A percentile compares a stretch with the other conserved stretches of the same genome.
Conservation (phyloP, 2,888 invertebrate species). For the Leptothorax acervorum region DNA sequence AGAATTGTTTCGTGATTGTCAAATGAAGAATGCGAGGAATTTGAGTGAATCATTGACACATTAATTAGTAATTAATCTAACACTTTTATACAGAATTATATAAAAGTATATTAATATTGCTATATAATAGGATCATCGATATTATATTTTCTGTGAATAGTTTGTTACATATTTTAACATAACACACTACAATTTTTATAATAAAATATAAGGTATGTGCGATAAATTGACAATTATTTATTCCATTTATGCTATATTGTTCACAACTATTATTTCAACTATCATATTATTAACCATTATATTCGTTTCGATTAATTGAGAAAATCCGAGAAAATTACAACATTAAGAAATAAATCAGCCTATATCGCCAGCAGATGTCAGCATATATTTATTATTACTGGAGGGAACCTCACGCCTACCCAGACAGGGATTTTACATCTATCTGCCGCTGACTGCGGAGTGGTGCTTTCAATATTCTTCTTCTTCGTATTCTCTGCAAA, state of each 20-base stretch:
- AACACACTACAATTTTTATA: not conserved
- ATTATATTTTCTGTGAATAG: not conserved
- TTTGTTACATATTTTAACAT: constrained; percentile 3
- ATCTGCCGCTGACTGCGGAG: no score
- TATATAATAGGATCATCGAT: not conserved
- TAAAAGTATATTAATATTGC: not conserved
- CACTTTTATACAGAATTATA: not conserved
- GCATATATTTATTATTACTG: no score
- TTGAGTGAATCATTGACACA: constrained; percentile 73
- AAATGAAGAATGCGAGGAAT: constrained; percentile 73
- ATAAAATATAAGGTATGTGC: constrained; percentile 2
- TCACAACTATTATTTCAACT: not conserved
- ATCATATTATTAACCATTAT: not conserved
- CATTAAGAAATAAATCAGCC: not conserved
- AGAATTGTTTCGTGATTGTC: constrained; percentile 76
- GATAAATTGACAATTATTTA: not conserved
- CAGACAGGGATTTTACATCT: no score
- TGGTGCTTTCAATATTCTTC: no score
- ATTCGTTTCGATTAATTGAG: not conserved
- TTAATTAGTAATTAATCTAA: constrained; percentile 22
- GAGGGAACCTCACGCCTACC: no score
- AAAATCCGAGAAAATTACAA: not conserved
- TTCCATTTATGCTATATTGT: not conserved
- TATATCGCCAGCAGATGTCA: not conserved
- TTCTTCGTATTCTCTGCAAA: not conserved